Conservation (phyloP, 1,140 invertebrate species). For the Mamestra configurata region DNA sequence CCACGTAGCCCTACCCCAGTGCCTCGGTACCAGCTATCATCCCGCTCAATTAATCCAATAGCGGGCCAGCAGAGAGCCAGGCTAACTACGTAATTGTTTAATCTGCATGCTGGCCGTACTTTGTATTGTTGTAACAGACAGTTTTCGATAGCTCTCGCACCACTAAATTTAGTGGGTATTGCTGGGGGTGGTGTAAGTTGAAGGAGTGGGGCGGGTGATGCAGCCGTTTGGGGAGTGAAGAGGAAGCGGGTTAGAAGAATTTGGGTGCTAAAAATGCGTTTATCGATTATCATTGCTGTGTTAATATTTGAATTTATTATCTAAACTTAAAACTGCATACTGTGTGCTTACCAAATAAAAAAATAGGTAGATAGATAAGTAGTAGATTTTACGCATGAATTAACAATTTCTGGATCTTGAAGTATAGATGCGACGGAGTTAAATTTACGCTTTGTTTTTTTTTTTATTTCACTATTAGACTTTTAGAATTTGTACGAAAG, state of each 20-base stretch:
- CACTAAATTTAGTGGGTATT: constrained; percentile 54
- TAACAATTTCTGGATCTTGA: no score
- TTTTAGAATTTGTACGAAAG: no score
- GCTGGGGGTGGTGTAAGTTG: constrained; percentile 28
- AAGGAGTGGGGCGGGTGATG: neutral
- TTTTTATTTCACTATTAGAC: no score
- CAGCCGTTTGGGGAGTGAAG: neutral
- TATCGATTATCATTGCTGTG: no score
- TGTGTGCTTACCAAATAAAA: no score
- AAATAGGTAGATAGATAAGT: no score
- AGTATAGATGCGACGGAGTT: no score
- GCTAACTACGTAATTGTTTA: constrained; percentile 50
- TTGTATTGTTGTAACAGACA: constrained; percentile 59
- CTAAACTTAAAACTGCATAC: no score
- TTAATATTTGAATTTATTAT: no score
- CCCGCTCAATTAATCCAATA: constrained; percentile 58
- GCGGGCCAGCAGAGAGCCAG: constrained; percentile 25
- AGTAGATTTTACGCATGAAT: no score
- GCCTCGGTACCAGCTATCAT: constrained; percentile 8
- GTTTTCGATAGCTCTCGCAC: constrained; percentile 58
- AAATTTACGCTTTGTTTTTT: no score
- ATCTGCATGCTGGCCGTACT: constrained; percentile 47
- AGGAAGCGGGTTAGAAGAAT: neutral
- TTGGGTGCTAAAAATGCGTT: neutral
- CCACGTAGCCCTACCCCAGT: neutral